Percentiles rank a stretch among this genome's conserved stretches.
Conservation (phyloP, 2,888 invertebrate species). For the Amphiduros pacificus region DNA sequence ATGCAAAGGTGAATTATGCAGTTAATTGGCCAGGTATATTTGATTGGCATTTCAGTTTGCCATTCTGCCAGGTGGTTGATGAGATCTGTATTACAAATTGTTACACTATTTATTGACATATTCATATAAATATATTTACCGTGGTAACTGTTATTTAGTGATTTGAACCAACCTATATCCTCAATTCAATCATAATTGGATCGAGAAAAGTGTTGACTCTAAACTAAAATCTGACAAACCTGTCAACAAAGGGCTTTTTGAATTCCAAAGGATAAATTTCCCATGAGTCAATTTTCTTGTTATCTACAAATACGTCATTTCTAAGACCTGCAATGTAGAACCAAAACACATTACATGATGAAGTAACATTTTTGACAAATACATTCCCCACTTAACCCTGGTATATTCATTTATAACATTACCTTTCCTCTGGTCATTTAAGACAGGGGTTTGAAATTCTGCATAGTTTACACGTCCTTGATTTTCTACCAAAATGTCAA, state of each 20-base stretch:
- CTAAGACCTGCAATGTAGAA: slow-evolving; percentile 11
- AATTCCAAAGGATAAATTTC: slow-evolving; percentile 30
- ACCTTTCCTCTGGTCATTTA: slow-evolving; percentile 62
- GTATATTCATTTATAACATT: not conserved
- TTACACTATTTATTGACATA: too few species aligned
- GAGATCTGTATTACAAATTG: too few species aligned
- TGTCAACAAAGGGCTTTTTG: slow-evolving; percentile 23
- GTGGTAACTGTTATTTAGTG: too few species aligned
- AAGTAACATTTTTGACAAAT: not conserved
- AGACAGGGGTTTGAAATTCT: slow-evolving; percentile 37
- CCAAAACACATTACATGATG: not conserved
- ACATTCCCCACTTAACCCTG: not conserved
- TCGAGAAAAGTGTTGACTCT: too few species aligned
- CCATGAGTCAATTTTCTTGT: slow-evolving; percentile 20
- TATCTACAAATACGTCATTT: slow-evolving; percentile 21
- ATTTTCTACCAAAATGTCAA: slow-evolving; percentile 63
- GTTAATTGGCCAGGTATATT: too few species aligned
- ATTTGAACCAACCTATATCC: too few species aligned
- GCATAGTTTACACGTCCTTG: slow-evolving; percentile 61
- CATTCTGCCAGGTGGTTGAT: too few species aligned
- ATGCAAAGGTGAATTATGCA: too few species aligned
- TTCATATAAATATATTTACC: too few species aligned
- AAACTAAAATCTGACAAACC: slow-evolving; percentile 21
- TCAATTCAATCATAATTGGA: too few species aligned
- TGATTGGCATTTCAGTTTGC: too few species aligned